Base-by-base conservation (phyloP, 1,140 invertebrate genomes). In the Meloidogyne chitwoodi region DNA sequence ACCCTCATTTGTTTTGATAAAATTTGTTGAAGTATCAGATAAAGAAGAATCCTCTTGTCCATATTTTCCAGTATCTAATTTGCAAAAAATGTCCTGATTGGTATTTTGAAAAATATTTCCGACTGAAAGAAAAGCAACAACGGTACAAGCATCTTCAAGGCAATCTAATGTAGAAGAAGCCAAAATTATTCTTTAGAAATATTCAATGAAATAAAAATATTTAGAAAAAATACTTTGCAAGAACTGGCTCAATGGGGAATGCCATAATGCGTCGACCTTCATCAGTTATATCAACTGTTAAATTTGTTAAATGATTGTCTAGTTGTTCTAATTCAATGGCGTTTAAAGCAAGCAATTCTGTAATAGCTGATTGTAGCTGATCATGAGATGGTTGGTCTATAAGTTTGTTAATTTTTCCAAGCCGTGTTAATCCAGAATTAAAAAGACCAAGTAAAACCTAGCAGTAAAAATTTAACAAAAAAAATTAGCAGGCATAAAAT, bases 201-300 rank as follows among this genome's bases (percentile, higher is more conserved):
- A 72, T 69, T 16, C 62, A 16, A 24, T 31, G 14, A 76, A n/a
- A 19, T 26, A 34, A 78, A 79, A 24, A 76, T 67, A 73, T 29
- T 29, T 48, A 71, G 71, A 48, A 56, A 62, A 79, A 31, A 34
- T 38, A 77, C 74, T 79, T 76, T 38, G 48, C 66, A 56, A 62
- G 81, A 61, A 38, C 44, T 24, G 95, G 95, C 87, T 97, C 94
- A 62, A 98, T 88, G 0, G 96, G 96, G 88, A 96, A 98, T 24
- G 91, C 90, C 0, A 93, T 91, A 93, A 98, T 94, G 84, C 92
- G 91, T 77, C 91, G 91, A 1, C 95, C 96, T 16, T 93, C 78
- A 1, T 90, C 88, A 0, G 94, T 97, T 71, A 98, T 75, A 34
- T 64, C 16, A 27, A 77, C 24, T 26, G 31, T 75, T 11, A 44